Conservation (phyloP, 2,797 vertebrate genomes). For the Potorous gilbertii region DNA sequence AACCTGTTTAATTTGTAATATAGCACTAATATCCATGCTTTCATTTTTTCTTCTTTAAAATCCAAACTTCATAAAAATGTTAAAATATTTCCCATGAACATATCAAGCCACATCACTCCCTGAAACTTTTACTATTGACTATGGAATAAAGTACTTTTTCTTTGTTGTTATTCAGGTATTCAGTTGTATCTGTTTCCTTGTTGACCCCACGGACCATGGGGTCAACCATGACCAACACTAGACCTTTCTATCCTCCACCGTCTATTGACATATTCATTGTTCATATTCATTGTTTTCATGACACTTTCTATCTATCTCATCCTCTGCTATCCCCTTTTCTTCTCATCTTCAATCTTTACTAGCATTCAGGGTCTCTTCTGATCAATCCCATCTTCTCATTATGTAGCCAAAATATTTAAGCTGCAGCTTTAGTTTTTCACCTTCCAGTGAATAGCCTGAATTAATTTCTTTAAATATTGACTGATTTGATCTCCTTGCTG, state of each 20-base stretch:
- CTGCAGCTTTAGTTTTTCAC: neutral
- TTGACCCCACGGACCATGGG: neutral
- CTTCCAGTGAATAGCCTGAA: neutral
- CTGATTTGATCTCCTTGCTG: neutral
- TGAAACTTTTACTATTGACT: neutral
- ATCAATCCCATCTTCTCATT: neutral
- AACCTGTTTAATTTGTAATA: neutral
- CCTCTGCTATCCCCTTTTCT: neutral
- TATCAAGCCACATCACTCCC: neutral
- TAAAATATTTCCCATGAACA: neutral
- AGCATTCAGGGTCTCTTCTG: neutral
- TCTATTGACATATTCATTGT: neutral
- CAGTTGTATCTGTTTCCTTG: neutral
- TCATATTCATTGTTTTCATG: neutral
- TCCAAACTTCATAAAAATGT: neutral
- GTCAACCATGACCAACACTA: too few species aligned
- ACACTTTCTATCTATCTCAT: neutral
- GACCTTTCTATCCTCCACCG: neutral
- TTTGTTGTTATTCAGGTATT: neutral
- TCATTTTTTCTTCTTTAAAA: neutral
- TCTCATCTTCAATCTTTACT: neutral
- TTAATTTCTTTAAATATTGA: neutral
- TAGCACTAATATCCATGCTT: neutral
- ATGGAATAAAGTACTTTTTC: neutral
- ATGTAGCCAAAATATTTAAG: neutral